A percentile compares a stretch with the other conserved stretches of the same genome.
phyloP scores from a whole-genome alignment of 92 coral and sea anemone species.

The Epizoanthus stellaris region DNA sequence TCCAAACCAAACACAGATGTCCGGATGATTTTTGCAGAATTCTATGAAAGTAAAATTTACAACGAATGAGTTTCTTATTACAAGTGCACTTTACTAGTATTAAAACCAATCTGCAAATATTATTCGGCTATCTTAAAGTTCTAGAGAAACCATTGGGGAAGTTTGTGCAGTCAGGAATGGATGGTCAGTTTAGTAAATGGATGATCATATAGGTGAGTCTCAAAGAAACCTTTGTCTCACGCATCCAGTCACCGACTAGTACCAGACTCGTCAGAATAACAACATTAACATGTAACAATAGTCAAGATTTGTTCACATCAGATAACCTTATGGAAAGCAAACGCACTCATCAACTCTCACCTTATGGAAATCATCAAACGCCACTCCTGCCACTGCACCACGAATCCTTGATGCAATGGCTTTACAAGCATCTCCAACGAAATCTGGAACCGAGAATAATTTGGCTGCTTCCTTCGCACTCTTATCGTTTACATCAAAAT shows the following conservation, averaged over 20 bases:
- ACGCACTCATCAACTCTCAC: slow-evolving; percentile 27
- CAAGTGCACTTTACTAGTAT: background rate
- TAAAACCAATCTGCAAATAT: too few relatives aligned
- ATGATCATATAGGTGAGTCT: background rate
- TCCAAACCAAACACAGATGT: slow-evolving; percentile 98
- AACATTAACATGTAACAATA: too few relatives aligned
- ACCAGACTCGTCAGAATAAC: too few relatives aligned
- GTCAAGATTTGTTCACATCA: too few relatives aligned
- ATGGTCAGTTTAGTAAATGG: too few relatives aligned
- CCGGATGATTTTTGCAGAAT: slow-evolving; percentile 98
- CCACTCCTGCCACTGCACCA: slow-evolving; percentile 99
- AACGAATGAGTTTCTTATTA: background rate
- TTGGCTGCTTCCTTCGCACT: slow-evolving; percentile 89
- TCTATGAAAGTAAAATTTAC: slow-evolving; percentile 52
- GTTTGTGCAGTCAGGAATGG: too few relatives aligned
- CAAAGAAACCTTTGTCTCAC: background rate
- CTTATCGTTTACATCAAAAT: slow-evolving; percentile 90
- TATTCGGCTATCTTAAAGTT: background rate
- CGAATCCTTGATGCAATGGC: slow-evolving; percentile 99
- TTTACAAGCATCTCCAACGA: slow-evolving; percentile 99
- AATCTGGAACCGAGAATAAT: slow-evolving; percentile 98
- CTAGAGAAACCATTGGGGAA: too few relatives aligned
- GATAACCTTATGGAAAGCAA: too few relatives aligned
- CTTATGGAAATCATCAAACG: slow-evolving; percentile 99
- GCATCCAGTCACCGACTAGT: background rate